phyloP scores from a whole-genome alignment of 2,888 invertebrate species.

The Epistrophella euchroma region DNA sequence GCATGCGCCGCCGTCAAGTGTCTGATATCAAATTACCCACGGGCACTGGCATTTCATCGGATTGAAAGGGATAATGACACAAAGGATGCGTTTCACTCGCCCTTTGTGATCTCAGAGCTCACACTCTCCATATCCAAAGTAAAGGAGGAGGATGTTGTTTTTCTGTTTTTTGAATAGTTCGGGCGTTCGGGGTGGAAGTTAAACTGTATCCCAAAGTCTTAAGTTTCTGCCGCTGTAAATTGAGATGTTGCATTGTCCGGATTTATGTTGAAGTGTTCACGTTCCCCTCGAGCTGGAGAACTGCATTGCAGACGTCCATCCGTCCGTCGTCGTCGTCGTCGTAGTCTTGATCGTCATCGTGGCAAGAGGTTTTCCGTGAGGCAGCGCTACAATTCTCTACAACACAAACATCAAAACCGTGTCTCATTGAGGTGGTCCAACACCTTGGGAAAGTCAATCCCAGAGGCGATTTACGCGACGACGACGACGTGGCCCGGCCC shows the following conservation, averaged over 20 bases:
- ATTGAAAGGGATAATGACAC: slow-evolving; percentile 76
- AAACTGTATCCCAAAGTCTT: slow-evolving; percentile 56
- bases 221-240: slow-evolving; percentile 72
- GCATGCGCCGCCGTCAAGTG: slow-evolving; percentile 73
- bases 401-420: slow-evolving; percentile 72
- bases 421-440: slow-evolving; percentile 75
- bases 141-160: slow-evolving; percentile 49
- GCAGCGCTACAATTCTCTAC: slow-evolving; percentile 52
- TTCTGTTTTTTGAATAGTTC: not conserved
- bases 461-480: slow-evolving; percentile 48
- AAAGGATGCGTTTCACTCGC: slow-evolving; percentile 75
- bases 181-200: slow-evolving; percentile 57
- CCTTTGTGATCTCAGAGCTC: slow-evolving; percentile 51
- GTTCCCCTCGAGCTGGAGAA: slow-evolving; percentile 59
- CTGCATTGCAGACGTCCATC: slow-evolving; percentile 17
- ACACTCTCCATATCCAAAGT: slow-evolving; percentile 19
- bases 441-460: slow-evolving; percentile 74
- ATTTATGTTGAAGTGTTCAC: slow-evolving; percentile 74
- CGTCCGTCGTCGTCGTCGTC: no score
- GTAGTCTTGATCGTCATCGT: slow-evolving; percentile 34
- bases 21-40: slow-evolving; percentile 75
- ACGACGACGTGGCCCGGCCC: slow-evolving; percentile 28
- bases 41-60: slow-evolving; percentile 75
- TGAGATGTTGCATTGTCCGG: slow-evolving; percentile 74
- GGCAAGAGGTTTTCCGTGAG: slow-evolving; percentile 63